Conservation (phyloP, 1,140 invertebrate genomes). For the Argopecten irradians region DNA sequence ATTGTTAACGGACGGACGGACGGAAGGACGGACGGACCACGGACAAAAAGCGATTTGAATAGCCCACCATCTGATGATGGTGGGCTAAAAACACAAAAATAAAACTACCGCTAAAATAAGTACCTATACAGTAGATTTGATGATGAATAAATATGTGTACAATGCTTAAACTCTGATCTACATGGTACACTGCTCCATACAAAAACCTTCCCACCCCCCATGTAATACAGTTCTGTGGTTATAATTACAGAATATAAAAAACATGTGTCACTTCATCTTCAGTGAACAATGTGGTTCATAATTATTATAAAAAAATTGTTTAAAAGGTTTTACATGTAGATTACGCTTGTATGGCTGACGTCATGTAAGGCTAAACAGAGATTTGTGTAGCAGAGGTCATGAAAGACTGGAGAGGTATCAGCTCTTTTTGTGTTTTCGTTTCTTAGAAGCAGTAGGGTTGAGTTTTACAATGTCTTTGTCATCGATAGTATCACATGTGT, state of each 20-base stretch:
- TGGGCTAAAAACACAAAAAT: too few relatives aligned
- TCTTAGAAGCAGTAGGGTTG: not conserved
- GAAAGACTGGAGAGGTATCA: not conserved
- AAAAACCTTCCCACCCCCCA: not conserved
- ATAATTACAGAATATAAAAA: not conserved
- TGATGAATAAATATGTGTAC: too few relatives aligned
- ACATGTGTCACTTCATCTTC: not conserved
- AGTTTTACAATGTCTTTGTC: slow-evolving; percentile 25
- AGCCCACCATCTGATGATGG: too few relatives aligned
- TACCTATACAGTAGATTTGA: too few relatives aligned
- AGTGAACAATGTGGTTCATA: not conserved
- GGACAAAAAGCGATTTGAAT: too few relatives aligned
- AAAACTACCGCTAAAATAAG: too few relatives aligned
- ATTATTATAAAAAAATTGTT: not conserved
- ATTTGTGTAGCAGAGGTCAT: slow-evolving; percentile 15
- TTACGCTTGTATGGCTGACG: not conserved
- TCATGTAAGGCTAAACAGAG: slow-evolving; percentile 9
- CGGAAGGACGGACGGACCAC: too few relatives aligned
- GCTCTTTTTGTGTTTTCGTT: not conserved
- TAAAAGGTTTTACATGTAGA: not conserved
- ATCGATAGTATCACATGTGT: slow-evolving; percentile 10
- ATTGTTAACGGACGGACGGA: too few relatives aligned
- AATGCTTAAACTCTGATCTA: not conserved
- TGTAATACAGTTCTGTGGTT: not conserved
- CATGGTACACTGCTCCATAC: not conserved